Percentiles rank a stretch among this genome's conserved stretches.
Evolutionary conservation across 2,113 vertebrate species (phyloP).

Genomic region (Boleophthalmus pectinirostris): DNA sequence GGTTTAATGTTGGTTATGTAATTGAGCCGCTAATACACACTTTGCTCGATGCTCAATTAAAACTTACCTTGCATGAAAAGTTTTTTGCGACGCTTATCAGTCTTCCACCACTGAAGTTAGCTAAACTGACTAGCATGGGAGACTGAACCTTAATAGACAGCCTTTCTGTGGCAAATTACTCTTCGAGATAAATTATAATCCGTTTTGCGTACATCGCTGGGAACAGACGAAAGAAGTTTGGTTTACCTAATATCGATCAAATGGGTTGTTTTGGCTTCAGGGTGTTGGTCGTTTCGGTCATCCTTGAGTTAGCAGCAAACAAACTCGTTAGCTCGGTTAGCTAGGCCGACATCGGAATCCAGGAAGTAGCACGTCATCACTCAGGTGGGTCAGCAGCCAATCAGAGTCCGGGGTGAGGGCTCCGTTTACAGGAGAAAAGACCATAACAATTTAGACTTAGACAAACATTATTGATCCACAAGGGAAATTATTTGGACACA

Average conservation of each 20-base stretch:
- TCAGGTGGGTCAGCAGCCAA: constrained; percentile 63
- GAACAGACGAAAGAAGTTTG: not conserved
- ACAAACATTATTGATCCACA: too few relatives aligned
- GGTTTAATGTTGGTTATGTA: not conserved
- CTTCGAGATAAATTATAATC: not conserved
- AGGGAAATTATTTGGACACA: too few relatives aligned
- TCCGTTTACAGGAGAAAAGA: not conserved
- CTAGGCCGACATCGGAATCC: constrained; percentile 75
- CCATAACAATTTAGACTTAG: too few relatives aligned
- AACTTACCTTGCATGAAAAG: constrained; percentile 50
- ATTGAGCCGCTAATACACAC: not conserved
- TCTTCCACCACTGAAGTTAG: constrained; percentile 59
- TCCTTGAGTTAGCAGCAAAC: constrained; percentile 60
- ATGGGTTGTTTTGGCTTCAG: constrained; percentile 17
- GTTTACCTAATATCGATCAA: constrained; percentile 18
- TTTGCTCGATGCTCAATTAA: not conserved
- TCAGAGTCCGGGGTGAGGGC: constrained; percentile 44
- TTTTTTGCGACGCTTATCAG: constrained; percentile 58
- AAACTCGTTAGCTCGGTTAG: constrained; percentile 49
- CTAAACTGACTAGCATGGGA: constrained; percentile 50
- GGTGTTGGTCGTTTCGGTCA: constrained; percentile 45
- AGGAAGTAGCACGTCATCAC: constrained; percentile 57
- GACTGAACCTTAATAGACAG: constrained; percentile 14
- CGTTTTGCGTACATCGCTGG: not conserved
- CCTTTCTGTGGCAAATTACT: constrained; percentile 9